Percentiles rank a stretch among this genome's conserved stretches.
Conservation (phyloP, 2,888 invertebrate genomes). For the Apotomis betuletana region DNA sequence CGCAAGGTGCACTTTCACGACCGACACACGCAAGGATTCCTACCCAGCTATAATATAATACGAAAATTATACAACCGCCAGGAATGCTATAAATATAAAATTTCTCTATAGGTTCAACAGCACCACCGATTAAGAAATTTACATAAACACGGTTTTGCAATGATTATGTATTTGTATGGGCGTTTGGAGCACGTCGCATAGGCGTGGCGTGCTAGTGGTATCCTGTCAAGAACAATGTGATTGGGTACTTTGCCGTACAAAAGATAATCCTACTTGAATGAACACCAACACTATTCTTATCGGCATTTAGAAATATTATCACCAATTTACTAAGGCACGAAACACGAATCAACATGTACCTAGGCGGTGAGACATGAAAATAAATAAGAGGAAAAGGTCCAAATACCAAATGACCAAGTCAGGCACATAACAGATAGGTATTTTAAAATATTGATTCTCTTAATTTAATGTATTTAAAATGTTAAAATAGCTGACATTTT, state of each 20-base stretch:
- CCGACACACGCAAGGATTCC: constrained; percentile 60
- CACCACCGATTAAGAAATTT: constrained; percentile 56
- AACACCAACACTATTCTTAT: neutral
- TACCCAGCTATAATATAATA: constrained; percentile 47
- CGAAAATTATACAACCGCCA: constrained; percentile 45
- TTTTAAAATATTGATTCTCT: too few species aligned
- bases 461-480: too few species aligned
- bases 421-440: too few species aligned
- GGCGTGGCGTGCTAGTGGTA: constrained; percentile 43
- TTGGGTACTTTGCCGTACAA: constrained; percentile 11
- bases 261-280: constrained; percentile 9
- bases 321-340: neutral
- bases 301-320: constrained; percentile 3
- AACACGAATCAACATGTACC: neutral
- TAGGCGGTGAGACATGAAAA: neutral
- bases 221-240: constrained; percentile 37
- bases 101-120: constrained; percentile 57
- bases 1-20: constrained; percentile 75
- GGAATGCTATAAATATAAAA: constrained; percentile 56
- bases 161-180: constrained; percentile 54
- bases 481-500: too few species aligned
- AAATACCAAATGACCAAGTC: too few species aligned
- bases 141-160: constrained; percentile 58
- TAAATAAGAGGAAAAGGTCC: neutral
- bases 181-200: constrained; percentile 45